Evolutionary conservation across 1,140 invertebrate species (phyloP), one percentile per base, ranked within the genome.

Genomic region (Rhyacophila brunnea): DNA sequence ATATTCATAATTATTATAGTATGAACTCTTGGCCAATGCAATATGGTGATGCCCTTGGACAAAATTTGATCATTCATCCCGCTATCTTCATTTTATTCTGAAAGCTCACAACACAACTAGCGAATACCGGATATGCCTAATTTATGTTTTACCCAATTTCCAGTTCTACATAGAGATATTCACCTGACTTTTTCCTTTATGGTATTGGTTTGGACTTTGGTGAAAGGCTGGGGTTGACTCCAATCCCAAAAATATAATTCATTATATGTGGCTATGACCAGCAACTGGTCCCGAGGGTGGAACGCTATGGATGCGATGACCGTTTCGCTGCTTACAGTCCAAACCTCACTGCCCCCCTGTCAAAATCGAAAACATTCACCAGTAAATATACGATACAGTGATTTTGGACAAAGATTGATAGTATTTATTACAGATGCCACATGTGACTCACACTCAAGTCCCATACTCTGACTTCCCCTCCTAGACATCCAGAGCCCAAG

Each of bases 161-260:
- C n/a, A n/a, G n/a, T n/a, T n/a, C n/a, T n/a, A n/a, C n/a, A n/a
- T n/a, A 42, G 15, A 50, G 1, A 46, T 56, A 71, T 74, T 67
- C 76, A 87, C 85, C 85, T 81, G 65, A 91, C 88, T 86, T 90
- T 91, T 74, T 91, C 88, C 70, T 85, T 86, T 13, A 83, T 80
- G 70, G 83, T 86, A 59, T 80, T 82, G 36, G 88, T 90, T 15
- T 80, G 78, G 48, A 85, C 82, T 68, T 86, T 82, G 35, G 86
- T 85, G 71, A 92, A 91, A 0, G 91, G 92, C 66, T 87, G 80
- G 0, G 86, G 80, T 62, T 85, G 80, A 69, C 83, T 88, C 93
- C 92, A 95, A 69, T 95, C 90, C 93, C 92, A 95, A 74, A 95
- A 94, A 71, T 91, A 87, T 13, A 95, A 77, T 71, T 90, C 86